These are phyloP conservation scores for Taxidea taxus DNA, from an alignment of 2,113 vertebrate species.

Conservation along the genomic window DNA sequence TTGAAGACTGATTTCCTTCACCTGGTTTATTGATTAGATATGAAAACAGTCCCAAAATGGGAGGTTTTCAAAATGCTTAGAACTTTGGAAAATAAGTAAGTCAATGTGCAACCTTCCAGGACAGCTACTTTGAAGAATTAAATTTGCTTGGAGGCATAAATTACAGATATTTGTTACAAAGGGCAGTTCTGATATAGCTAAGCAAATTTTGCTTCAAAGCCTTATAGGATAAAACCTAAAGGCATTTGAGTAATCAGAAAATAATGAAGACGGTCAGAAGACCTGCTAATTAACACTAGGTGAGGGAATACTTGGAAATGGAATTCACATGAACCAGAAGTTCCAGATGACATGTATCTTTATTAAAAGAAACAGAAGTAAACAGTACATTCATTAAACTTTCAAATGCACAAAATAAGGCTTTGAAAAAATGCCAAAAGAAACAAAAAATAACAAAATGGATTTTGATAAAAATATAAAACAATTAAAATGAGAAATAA, in stretches of 20 bases:
- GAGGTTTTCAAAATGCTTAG: constrained; percentile 8
- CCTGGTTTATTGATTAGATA: neutral
- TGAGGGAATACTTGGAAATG: constrained; percentile 70
- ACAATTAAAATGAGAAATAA: constrained; percentile 29
- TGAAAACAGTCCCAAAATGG: neutral
- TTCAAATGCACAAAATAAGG: constrained; percentile 58
- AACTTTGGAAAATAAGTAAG: constrained; percentile 21
- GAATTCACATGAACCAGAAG: constrained; percentile 59
- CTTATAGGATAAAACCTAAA: constrained; percentile 56
- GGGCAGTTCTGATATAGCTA: constrained; percentile 47
- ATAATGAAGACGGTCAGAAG: constrained; percentile 66
- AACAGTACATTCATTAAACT: constrained; percentile 73
- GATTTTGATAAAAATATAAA: constrained; percentile 57
- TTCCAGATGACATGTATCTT: constrained; percentile 70
- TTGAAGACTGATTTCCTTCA: constrained; percentile 3
- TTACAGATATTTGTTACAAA: constrained; percentile 52
- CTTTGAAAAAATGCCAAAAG: constrained; percentile 61
- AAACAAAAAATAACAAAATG: constrained; percentile 42
- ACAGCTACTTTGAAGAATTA: constrained; percentile 28
- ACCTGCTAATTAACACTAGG: constrained; percentile 65
- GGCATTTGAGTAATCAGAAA: constrained; percentile 60
- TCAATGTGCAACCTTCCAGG: neutral
- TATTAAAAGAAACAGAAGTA: constrained; percentile 72
- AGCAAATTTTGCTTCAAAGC: constrained; percentile 51
- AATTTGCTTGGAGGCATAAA: constrained; percentile 48